Conservation (phyloP, 2,113 vertebrate genomes). For the Ondatra zibethicus region DNA sequence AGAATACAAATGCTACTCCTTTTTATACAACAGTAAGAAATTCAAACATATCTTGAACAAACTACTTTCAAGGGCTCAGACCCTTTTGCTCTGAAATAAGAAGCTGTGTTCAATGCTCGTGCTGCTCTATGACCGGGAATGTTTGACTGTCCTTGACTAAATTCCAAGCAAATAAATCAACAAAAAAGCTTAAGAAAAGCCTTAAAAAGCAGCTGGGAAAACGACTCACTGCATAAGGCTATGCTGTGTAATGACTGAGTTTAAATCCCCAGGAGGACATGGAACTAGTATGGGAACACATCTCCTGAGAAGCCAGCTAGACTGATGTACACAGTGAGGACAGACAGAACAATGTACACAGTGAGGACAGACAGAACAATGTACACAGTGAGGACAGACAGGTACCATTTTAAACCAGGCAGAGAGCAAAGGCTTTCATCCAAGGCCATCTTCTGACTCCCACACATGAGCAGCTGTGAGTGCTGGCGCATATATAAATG, state of each 20-base stretch:
- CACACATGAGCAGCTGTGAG: not conserved
- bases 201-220: not conserved
- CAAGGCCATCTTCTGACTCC: not conserved
- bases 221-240: not conserved
- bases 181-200: not conserved
- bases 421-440: not conserved
- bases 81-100: not conserved
- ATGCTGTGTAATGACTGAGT: too few relatives aligned
- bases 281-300: too few relatives aligned
- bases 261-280: not conserved
- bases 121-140: not conserved
- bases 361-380: too few relatives aligned
- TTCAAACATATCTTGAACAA: not conserved
- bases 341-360: too few relatives aligned
- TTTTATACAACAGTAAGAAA: not conserved
- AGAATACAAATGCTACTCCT: too few relatives aligned
- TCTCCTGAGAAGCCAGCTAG: not conserved
- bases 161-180: not conserved
- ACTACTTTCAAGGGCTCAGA: not conserved
- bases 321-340: not conserved
- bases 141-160: not conserved
- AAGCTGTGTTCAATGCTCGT: not conserved
- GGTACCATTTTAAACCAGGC: not conserved
- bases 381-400: not conserved
- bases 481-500: too few relatives aligned